Conservation (phyloP, 2,797 vertebrate genomes). For the Centroberyx gerrardi region DNA sequence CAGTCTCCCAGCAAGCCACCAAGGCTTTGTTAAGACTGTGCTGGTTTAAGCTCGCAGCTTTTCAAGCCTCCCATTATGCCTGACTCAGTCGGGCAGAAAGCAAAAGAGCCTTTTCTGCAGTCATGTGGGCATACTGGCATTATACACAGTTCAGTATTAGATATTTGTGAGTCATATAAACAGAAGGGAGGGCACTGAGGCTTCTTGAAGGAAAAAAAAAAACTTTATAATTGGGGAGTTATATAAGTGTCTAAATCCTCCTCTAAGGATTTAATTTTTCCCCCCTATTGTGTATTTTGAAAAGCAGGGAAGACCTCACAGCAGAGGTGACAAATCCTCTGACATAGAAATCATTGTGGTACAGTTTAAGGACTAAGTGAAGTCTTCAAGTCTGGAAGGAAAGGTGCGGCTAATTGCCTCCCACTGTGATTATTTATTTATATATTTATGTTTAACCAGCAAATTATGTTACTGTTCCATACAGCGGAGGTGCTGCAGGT, state of each 20-base stretch:
- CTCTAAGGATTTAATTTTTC: slow-evolving; percentile 82
- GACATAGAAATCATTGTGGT: slow-evolving; percentile 69
- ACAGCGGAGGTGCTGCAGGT: slow-evolving; percentile 1
- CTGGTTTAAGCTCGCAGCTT: slow-evolving; percentile 83
- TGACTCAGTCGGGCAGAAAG: slow-evolving; percentile 87
- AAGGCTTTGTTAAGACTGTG: slow-evolving; percentile 83
- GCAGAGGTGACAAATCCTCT: slow-evolving; percentile 82
- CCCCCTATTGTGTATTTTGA: slow-evolving; percentile 81
- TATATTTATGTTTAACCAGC: slow-evolving; percentile 39
- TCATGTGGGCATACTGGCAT: slow-evolving; percentile 85
- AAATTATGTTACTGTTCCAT: slow-evolving; percentile 62
- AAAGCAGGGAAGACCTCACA: slow-evolving; percentile 82
- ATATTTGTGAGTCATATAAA: slow-evolving; percentile 89
- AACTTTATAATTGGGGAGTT: slow-evolving; percentile 89
- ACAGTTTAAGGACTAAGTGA: slow-evolving; percentile 69
- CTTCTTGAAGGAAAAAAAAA: slow-evolving; percentile 76
- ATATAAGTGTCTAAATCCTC: slow-evolving; percentile 89
- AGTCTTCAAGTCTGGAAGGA: slow-evolving; percentile 67
- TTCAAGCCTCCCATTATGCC: slow-evolving; percentile 86
- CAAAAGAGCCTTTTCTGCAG: slow-evolving; percentile 84
- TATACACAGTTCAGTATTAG: slow-evolving; percentile 86
- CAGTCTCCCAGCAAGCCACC: slow-evolving; percentile 79
- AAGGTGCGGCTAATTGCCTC: slow-evolving; percentile 77
- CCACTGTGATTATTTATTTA: slow-evolving; percentile 53
- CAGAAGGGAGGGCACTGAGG: slow-evolving; percentile 82